Percentiles rank a stretch among this genome's conserved stretches.
Evolutionary conservation across 2,888 invertebrate genomes (phyloP).

Genomic region (Meandrusa payeni): DNA sequence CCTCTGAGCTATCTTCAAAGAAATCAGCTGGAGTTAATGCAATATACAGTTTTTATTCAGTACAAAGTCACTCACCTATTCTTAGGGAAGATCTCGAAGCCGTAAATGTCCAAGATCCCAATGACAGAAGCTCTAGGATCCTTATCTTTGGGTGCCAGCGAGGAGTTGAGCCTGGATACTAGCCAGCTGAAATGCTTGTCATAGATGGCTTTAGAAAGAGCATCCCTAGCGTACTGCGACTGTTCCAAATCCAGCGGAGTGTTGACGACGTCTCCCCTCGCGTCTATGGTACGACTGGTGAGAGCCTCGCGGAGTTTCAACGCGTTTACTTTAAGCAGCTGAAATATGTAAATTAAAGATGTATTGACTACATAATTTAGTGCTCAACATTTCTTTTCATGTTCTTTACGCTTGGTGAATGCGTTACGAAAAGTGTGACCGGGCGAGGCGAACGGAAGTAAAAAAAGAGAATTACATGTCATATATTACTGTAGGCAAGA

Average conservation of each 20-base stretch:
- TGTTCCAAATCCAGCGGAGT: constrained; percentile 90
- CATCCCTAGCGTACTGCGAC: constrained; percentile 93
- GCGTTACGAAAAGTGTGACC: too few species aligned
- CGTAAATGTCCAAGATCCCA: constrained; percentile 96
- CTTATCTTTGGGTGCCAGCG: constrained; percentile 82
- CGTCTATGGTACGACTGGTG: constrained; percentile 92
- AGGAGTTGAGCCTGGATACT: constrained; percentile 88
- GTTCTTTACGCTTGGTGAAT: too few species aligned
- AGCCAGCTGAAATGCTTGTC: constrained; percentile 96
- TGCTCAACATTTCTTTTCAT: too few species aligned
- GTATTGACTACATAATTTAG: too few species aligned
- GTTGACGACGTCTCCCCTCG: constrained; percentile 90
- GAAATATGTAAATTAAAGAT: too few species aligned
- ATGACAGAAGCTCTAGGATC: constrained; percentile 85
- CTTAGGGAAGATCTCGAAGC: constrained; percentile 95
- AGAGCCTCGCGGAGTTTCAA: constrained; percentile 85
- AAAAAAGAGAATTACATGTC: too few species aligned
- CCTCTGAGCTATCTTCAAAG: too few species aligned
- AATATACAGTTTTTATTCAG: too few species aligned
- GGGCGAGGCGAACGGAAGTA: too few species aligned
- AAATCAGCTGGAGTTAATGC: too few species aligned
- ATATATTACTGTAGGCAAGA: too few species aligned
- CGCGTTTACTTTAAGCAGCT: constrained; percentile 88
- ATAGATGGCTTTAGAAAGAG: constrained; percentile 94
- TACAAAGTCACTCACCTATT: constrained; percentile 84